Evolutionary conservation across 1,140 invertebrate genomes (phyloP), one percentile per base, ranked within the genome.

Genomic region (Olivierus martensii): DNA sequence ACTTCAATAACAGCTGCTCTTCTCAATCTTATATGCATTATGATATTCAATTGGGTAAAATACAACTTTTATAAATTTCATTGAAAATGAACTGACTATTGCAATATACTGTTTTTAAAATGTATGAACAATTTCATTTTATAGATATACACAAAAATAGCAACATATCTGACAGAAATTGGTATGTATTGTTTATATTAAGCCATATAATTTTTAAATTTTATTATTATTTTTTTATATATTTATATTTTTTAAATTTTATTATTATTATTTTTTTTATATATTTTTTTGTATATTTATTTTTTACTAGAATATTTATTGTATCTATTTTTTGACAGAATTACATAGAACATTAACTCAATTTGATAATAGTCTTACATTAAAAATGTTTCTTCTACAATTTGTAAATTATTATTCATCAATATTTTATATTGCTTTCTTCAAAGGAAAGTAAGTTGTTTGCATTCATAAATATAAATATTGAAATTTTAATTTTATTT

Each of bases 331-430:
- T 28, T 28, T 28, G 9, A 1, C n/a, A 60, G 88, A 99, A 75
- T 75, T 95, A 59, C 79, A 89, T 49, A 75, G 94, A 51, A 98
- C 94, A 0, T 92, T 98, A 73, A 92, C 88, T 0, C 90, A 98
- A 71, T 99, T 95, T 71, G 94, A 99, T 65, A 91, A 98, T 63
- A 92, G 88, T 41, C 70, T 97, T 15, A 97, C 91, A 0, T 73
- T 98, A 11, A 98, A 98, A 75, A 94, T 98, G 61, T 98, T 97
- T 69, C 69, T 98, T 9, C 78, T 99, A 37, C 91, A 98, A 73
- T 98, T 98, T 73, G 87, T 98, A 35, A 99, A 99, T 70, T 97
- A 95, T 68, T 98, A 98, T 69, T 87, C 92, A 18, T 94, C 91
- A 1, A 93, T 98, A 66, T 94, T 98, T 74, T 99, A 99, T 65